Base-by-base conservation (phyloP, 2,113 vertebrate genomes). In the Gadus macrocephalus region DNA sequence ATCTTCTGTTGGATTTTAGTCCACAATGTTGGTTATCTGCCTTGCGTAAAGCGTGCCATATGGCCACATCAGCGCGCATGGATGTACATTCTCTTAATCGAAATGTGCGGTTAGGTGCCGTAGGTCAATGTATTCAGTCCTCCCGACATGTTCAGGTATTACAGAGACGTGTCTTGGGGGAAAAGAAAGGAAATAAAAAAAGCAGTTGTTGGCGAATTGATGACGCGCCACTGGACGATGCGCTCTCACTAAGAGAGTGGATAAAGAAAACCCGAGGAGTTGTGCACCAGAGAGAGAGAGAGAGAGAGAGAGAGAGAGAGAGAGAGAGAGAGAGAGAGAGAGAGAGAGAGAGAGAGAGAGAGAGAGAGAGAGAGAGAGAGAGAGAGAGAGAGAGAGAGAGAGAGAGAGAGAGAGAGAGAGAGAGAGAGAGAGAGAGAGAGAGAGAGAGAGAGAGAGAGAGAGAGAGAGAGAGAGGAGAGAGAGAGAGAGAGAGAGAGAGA, bases 31-130 rank as follows among this genome's bases (percentile, higher is more conserved):
- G 75, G 78, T 82, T 87, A 86, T 74, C 85, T 85, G 86, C 81
- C 73, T 83, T 84, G 87, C 89, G 85, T 88, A 89, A 89, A 89
- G 77, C 66, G 79, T 71, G 76, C 89, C 85, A 86, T 12, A 49
- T 89, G 85, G 78, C 62, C 82, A 85, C 78, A 70, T 75, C 55
- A n/a, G 74, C 66, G 87, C 86, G 75, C 84, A 56, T 27, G 8
- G 27, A 67, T 66, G 67, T 59, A 68, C 74, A 80, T 64, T 53
- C 56, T 68, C 5, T 2, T 22, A 71, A 35, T 27, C 4, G 14
- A 38, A 12, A 3, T 28, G 20, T 73, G 17, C 12, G 35, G 22
- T 12, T 12, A 12, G 59, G 19, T 61, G n/a, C 59, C 16, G 3
- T 15, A 12, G 5, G 28, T 15, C 67, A 56, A 15, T 22, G 16